A percentile compares a stretch with the other conserved stretches of the same genome.
These are phyloP conservation scores for Gila orcuttii DNA, from an alignment of 2,113 vertebrate genomes.

Conservation along the genomic window DNA sequence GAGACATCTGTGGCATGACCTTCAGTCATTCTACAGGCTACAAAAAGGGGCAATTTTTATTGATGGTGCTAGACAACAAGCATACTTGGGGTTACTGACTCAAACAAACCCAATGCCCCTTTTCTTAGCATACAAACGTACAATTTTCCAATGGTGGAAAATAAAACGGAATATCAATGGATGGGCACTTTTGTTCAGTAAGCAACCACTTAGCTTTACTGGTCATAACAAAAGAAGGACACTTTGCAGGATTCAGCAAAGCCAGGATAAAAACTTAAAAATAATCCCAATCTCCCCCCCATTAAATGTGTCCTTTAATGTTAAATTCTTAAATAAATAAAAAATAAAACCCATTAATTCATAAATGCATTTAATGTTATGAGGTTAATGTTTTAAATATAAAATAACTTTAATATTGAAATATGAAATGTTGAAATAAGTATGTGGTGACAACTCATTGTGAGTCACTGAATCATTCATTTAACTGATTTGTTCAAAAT, in stretches of 20 bases:
- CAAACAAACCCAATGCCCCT: background rate
- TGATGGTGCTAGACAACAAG: too few species aligned
- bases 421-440: background rate
- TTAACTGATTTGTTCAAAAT: background rate
- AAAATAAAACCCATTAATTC: too few species aligned
- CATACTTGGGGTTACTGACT: background rate
- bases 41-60: too few species aligned
- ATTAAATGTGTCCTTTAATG: too few species aligned
- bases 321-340: too few species aligned
- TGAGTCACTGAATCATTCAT: background rate
- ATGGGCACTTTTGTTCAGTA: too few species aligned
- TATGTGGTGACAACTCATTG: background rate
- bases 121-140: background rate
- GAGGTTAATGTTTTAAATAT: background rate
- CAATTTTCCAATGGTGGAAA: background rate
- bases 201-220: too few species aligned
- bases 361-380: background rate
- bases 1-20: conserved; percentile 27
- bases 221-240: too few species aligned
- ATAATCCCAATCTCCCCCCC: too few species aligned
- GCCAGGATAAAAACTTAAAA: too few species aligned
- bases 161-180: background rate
- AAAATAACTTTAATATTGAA: background rate
- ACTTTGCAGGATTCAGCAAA: too few species aligned
- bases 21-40: background rate